Percentiles rank a stretch among this genome's conserved stretches.
Conservation (phyloP, 2,113 vertebrate genomes). For the Passer domesticus region DNA sequence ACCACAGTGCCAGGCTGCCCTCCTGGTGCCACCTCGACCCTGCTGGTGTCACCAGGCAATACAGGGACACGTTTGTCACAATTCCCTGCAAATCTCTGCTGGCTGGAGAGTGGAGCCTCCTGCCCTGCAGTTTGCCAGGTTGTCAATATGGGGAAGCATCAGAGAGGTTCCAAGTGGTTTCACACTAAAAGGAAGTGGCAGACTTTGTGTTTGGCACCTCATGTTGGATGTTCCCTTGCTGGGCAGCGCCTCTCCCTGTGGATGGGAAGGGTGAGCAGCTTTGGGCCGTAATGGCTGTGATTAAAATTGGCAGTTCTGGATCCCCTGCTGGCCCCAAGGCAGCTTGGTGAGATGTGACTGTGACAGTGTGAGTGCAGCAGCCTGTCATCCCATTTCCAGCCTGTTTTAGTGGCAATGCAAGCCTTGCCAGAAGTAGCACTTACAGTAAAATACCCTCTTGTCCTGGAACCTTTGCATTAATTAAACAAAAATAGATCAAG, state of each 20-base stretch:
- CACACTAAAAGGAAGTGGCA: background rate
- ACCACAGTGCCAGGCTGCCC: background rate
- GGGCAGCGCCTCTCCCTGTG: background rate
- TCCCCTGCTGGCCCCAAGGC: background rate
- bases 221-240: background rate
- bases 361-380: background rate
- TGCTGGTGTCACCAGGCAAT: background rate
- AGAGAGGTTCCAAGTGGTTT: background rate
- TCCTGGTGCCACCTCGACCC: background rate
- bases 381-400: background rate
- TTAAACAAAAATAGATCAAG: background rate
- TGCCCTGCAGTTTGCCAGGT: background rate
- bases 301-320: background rate
- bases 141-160: background rate
- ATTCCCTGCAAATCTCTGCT: background rate
- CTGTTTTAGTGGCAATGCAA: background rate
- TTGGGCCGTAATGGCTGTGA: background rate
- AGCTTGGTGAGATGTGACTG: background rate
- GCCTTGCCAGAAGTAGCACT: background rate
- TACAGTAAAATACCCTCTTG: background rate
- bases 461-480: background rate
- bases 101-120: background rate
- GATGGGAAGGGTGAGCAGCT: background rate
- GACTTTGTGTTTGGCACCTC: background rate
- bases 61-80: background rate